A percentile compares a stretch with the other conserved stretches of the same genome.
Conservation (phyloP, 2,888 invertebrate genomes). For the Caenorhabditis wallacei region DNA sequence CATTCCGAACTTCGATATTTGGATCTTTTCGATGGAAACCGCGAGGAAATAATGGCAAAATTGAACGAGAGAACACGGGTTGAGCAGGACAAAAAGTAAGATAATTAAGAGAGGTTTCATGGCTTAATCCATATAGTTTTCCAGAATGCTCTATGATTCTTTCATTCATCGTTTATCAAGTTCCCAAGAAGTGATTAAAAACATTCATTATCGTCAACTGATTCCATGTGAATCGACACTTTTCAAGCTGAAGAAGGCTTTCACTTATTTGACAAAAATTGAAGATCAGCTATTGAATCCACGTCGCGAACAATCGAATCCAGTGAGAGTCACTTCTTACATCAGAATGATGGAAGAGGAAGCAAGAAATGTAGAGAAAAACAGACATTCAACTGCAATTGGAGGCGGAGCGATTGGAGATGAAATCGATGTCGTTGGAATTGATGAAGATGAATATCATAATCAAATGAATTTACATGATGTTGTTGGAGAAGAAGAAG, state of each 20-base stretch:
- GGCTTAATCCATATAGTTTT: conserved; percentile 2
- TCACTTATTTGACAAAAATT: conserved; percentile 19
- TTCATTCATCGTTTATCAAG: conserved; percentile 58
- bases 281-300: conserved; percentile 42
- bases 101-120: not conserved
- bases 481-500: conserved; percentile 44
- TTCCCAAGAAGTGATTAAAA: conserved; percentile 50
- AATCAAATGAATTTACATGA: conserved; percentile 15
- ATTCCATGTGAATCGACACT: conserved; percentile 11
- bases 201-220: conserved; percentile 16
- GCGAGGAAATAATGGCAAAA: conserved; percentile 56
- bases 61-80: conserved; percentile 49
- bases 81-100: conserved; percentile 55
- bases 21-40: conserved; percentile 57
- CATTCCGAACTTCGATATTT: conserved; percentile 46
- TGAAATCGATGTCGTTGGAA: conserved; percentile 58
- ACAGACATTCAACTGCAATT: not conserved
- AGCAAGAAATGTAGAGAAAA: not conserved
- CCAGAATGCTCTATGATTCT: conserved; percentile 49
- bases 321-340: conserved; percentile 29
- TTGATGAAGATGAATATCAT: conserved; percentile 48
- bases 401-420: not conserved
- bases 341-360: conserved; percentile 59
- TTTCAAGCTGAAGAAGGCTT: conserved; percentile 36
- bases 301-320: conserved; percentile 4